A percentile compares a stretch with the other conserved stretches of the same genome.
phyloP scores from a whole-genome alignment of 2,888 invertebrate species.

The Hydraecia micacea region DNA sequence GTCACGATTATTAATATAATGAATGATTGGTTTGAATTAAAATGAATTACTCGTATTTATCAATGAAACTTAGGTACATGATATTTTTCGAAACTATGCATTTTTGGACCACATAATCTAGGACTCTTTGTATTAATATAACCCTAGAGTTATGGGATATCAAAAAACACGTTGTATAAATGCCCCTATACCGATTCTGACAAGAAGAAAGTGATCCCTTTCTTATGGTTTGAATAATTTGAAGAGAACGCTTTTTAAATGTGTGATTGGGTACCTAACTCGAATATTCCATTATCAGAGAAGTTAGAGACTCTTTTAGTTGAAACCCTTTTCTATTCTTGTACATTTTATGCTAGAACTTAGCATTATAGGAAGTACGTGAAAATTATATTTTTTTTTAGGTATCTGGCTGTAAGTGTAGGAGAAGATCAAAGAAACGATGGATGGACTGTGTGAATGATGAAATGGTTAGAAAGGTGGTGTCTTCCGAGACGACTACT shows the following conservation, averaged over 20 bases:
- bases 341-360: slow-evolving; percentile 1
- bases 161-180: background rate
- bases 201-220: slow-evolving; percentile 10
- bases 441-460: background rate
- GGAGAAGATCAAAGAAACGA: background rate
- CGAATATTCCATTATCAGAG: slow-evolving; percentile 1
- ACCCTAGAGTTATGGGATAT: no score
- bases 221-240: slow-evolving; percentile 17
- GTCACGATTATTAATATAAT: no score
- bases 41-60: no score
- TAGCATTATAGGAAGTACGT: no score
- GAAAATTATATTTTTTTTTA: background rate
- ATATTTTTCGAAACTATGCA: no score
- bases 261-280: background rate
- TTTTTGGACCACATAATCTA: no score
- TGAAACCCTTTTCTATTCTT: background rate
- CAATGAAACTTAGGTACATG: no score
- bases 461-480: background rate
- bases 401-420: background rate
- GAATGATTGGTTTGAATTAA: no score
- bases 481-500: no score
- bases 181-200: background rate
- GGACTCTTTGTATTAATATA: no score
- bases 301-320: background rate
- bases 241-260: slow-evolving; percentile 8